Conservation (phyloP, 2,113 vertebrate genomes). For the Fregata magnificens region DNA sequence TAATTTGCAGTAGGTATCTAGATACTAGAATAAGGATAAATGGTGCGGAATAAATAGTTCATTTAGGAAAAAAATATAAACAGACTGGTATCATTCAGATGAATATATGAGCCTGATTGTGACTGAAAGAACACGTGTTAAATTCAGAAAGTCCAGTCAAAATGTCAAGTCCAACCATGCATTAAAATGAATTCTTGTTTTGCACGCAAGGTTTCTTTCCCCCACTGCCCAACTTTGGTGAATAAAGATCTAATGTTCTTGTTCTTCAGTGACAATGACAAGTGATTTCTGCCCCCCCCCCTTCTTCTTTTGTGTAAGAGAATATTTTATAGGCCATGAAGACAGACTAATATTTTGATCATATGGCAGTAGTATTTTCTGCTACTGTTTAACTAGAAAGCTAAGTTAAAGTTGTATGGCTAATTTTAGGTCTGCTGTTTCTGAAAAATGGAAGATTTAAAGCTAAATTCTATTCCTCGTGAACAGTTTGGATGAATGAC, state of each 20-base stretch:
- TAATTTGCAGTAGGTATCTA: neutral
- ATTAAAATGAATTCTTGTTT: neutral
- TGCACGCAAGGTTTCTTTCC: accelerated
- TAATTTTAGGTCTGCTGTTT: neutral
- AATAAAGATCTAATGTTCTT: neutral
- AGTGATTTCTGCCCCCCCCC: neutral
- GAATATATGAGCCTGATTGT: neutral
- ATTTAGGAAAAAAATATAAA: neutral
- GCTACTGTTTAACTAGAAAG: neutral
- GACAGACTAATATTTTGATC: neutral
- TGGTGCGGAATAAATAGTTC: neutral
- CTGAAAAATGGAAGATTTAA: neutral
- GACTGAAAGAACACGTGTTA: neutral
- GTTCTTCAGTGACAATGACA: neutral
- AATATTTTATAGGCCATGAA: neutral
- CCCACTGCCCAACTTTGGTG: accelerated
- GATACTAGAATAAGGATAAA: neutral
- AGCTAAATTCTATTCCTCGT: neutral
- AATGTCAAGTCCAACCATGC: neutral
- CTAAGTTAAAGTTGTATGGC: neutral
- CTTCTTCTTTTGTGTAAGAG: neutral
- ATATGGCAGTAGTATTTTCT: neutral
- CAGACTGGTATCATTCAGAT: neutral
- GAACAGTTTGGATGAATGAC: neutral
- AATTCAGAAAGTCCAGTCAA: neutral